Base-by-base conservation (phyloP, 2,888 invertebrate genomes). In the Trachelus troglodyta region DNA sequence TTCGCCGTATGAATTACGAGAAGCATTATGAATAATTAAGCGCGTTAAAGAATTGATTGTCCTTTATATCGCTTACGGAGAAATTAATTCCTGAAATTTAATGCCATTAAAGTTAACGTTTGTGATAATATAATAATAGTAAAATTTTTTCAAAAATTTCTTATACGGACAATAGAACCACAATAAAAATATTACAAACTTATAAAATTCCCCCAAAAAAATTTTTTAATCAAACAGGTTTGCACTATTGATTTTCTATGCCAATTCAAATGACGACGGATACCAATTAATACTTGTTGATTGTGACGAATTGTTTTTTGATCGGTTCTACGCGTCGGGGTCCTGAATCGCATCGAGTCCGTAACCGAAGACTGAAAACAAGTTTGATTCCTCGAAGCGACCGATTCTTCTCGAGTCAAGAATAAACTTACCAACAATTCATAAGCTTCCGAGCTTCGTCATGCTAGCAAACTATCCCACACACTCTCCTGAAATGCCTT, bases 381-480 rank as follows among this genome's bases (percentile, higher is more conserved):
- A 56, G 56, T 56, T 56, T 23, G 56, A 56, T 56, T 56, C 56
- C 56, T 56, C 23, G 56, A 56, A 56, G 56, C 23, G 23, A 23
- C 9, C 79, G 80, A 84, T 80, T 82, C 82, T 81, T 79, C 73
- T 76, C 56, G 77, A 77, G 83, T 83, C 81, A 82, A 87, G 84
- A 87, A 88, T 87, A 87, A 83, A 71, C 79, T 81, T 81, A 83
- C 85, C 87, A 88, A 88, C 88, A 87, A 89, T 87, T 87, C 84
- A 80, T 79, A 76, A 81, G 83, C 86, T 85, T 83, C 86, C 79
- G 85, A 82, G 89, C 88, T 85, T 87, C 87, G 88, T 89, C 89
- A 89, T 88, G 83, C 88, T 88, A 84, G 87, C 88, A 89, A 88
- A 88, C 88, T 88, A 89, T 87, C 85, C 82, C 80, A 79, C 77